Evolutionary conservation across 1,140 invertebrate genomes (phyloP).

Genomic region (Tetramorium alpestre): DNA sequence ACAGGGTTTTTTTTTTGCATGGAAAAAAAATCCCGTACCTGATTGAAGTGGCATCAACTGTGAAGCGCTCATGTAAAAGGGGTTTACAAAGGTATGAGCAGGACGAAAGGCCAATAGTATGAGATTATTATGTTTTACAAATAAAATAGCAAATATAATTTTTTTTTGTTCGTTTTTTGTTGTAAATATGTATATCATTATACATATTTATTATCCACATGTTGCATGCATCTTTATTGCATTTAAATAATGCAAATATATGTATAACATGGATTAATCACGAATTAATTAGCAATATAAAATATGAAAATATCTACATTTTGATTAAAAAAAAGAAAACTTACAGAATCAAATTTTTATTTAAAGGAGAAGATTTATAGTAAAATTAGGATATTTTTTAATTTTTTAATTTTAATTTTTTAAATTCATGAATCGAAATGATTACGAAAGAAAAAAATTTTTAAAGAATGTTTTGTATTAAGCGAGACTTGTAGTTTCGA

Average conservation of each 20-base stretch:
- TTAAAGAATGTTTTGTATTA: neutral
- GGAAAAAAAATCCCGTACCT: constrained; percentile 33
- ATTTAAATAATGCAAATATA: neutral
- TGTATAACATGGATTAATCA: neutral
- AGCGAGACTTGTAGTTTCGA: neutral
- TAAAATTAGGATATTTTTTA: neutral
- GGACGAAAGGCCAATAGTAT: neutral
- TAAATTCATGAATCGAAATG: neutral
- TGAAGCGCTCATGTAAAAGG: neutral
- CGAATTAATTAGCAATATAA: neutral
- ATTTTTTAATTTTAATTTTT: neutral
- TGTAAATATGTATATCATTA: neutral
- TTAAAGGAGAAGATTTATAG: neutral
- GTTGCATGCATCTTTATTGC: neutral
- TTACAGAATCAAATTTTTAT: neutral
- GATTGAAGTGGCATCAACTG: constrained; percentile 22
- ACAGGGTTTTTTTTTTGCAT: constrained; percentile 34
- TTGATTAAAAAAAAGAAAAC: neutral
- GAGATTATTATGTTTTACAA: neutral
- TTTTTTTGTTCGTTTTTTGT: neutral
- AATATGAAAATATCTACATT: neutral
- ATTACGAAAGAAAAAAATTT: neutral
- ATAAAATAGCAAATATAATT: neutral
- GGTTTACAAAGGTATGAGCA: neutral
- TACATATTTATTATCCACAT: neutral